Evolutionary conservation across 1,140 invertebrate genomes (phyloP).

Genomic region (Heterodera carotae): DNA sequence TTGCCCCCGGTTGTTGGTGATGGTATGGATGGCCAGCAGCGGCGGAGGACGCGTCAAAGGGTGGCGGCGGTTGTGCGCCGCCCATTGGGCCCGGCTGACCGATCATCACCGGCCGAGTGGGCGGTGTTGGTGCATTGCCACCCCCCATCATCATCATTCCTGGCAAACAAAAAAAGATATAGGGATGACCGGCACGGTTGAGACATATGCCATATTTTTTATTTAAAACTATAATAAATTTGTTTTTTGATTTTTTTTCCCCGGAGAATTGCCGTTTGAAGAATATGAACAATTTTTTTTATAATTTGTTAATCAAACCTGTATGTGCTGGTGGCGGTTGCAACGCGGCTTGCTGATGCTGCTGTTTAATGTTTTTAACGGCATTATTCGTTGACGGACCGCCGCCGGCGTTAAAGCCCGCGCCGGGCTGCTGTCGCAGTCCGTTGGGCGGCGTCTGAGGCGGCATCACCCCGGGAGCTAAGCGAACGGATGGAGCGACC

Average conservation of each 20-base stretch:
- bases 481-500: background rate
- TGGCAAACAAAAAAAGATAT: background rate
- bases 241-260: too few species aligned
- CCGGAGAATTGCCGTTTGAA: too few species aligned
- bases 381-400: background rate
- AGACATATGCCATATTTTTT: too few species aligned
- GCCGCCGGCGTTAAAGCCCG: background rate
- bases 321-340: background rate
- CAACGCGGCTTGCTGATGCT: background rate
- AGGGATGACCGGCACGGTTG: background rate
- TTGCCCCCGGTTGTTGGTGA: background rate
- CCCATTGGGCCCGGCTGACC: slow-evolving; percentile 8
- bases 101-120: slow-evolving; percentile 16
- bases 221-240: too few species aligned
- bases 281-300: slow-evolving; percentile 15
- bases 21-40: background rate
- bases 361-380: background rate
- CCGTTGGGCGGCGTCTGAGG: background rate
- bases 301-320: background rate
- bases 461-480: background rate
- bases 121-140: slow-evolving; percentile 19
- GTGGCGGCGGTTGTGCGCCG: slow-evolving; percentile 2
- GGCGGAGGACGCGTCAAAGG: background rate
- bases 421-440: background rate
- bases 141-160: background rate